Conservation (phyloP, 2,797 vertebrate genomes). For the Sternotherus odoratus region DNA sequence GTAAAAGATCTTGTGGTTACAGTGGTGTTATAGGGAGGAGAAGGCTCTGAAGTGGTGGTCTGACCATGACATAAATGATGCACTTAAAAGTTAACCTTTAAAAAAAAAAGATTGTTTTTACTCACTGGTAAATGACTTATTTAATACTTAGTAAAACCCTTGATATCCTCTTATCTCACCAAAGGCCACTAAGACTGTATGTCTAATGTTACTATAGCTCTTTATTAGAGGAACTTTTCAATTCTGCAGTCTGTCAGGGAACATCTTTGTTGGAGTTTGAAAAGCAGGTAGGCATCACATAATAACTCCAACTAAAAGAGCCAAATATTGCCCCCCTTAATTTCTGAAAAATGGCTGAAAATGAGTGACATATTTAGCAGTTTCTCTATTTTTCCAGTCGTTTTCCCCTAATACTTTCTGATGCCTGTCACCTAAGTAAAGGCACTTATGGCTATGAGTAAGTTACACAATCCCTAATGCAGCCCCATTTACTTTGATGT, state of each 20-base stretch:
- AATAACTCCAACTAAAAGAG: not conserved
- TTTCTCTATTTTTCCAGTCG: not conserved
- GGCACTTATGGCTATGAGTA: not conserved
- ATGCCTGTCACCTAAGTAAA: not conserved
- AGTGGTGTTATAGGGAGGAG: not conserved
- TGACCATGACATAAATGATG: slow-evolving; percentile 20
- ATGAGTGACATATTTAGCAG: not conserved
- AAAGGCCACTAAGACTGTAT: not conserved
- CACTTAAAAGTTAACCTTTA: slow-evolving; percentile 31
- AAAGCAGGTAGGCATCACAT: not conserved
- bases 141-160: not conserved
- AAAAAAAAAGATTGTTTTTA: slow-evolving; percentile 7
- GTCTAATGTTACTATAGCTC: not conserved
- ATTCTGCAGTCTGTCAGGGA: not conserved
- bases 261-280: not conserved
- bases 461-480: not conserved
- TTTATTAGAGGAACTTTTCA: slow-evolving; percentile 8
- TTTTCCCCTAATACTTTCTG: not conserved
- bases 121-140: slow-evolving; percentile 5
- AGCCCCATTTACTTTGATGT: not conserved
- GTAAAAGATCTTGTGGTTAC: not conserved
- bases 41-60: not conserved
- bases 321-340: not conserved
- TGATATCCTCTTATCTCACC: slow-evolving; percentile 5
- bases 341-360: not conserved